Evolutionary conservation across 2,888 invertebrate genomes (phyloP).

Genomic region (Trichogramma dendrolimi): DNA sequence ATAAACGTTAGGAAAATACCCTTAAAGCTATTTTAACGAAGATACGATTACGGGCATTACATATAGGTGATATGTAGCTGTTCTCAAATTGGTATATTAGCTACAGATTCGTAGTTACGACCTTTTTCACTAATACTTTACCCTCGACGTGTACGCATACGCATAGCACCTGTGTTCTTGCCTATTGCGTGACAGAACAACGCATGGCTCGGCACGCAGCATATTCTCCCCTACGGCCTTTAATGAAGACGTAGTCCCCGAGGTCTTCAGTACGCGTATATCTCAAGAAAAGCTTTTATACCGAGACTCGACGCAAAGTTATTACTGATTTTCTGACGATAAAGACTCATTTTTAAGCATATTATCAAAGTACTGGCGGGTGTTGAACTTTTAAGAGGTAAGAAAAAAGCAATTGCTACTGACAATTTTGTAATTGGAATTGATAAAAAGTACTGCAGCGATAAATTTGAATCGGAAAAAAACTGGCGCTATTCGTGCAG

Average conservation of each 20-base stretch:
- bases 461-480: neutral
- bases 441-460: too few species aligned
- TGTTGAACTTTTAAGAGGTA: too few species aligned
- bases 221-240: neutral
- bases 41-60: constrained; percentile 41
- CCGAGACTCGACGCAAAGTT: constrained; percentile 23
- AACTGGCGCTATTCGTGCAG: constrained; percentile 11
- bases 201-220: too few species aligned
- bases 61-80: constrained; percentile 32
- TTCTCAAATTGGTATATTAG: constrained; percentile 47
- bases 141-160: constrained; percentile 7
- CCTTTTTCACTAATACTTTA: constrained; percentile 25
- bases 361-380: too few species aligned
- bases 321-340: constrained; percentile 16
- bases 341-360: constrained; percentile 2
- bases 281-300: constrained; percentile 23
- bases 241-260: constrained; percentile 30
- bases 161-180: neutral
- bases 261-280: constrained; percentile 15
- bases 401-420: too few species aligned
- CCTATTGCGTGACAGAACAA: too few species aligned
- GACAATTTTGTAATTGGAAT: too few species aligned
- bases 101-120: constrained; percentile 45
- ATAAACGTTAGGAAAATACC: constrained; percentile 31
- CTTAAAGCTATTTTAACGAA: constrained; percentile 39